Conservation (phyloP, 2,888 invertebrate genomes). For the Dolomedes plantarius region DNA sequence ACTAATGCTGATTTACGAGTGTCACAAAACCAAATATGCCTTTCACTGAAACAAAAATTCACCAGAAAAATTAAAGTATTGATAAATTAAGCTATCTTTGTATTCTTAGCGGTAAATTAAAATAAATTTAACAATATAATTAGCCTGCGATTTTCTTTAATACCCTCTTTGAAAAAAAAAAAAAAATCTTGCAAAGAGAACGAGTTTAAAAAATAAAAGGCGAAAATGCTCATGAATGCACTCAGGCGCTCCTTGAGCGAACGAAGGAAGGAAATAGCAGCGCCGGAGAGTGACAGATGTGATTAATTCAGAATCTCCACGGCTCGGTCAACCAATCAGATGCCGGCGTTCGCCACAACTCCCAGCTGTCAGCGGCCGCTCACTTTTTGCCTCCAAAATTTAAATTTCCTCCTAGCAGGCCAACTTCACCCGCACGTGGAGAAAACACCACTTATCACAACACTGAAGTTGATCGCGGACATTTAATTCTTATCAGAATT, state of each 20-base stretch:
- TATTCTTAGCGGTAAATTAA: no score
- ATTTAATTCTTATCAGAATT: not conserved
- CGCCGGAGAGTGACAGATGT: conserved; percentile 65
- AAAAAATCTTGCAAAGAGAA: not conserved
- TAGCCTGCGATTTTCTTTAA: no score
- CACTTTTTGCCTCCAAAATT: conserved; percentile 73
- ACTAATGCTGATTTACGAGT: no score
- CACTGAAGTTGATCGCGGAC: not conserved
- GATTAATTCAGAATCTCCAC: conserved; percentile 71
- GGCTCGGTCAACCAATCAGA: conserved; percentile 71
- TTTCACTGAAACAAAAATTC: no score
- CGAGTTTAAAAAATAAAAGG: not conserved
- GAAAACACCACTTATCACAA: not conserved
- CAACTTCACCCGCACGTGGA: conserved; percentile 41
- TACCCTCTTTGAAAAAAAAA: no score
- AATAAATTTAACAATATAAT: no score
- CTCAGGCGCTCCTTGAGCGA: conserved; percentile 26
- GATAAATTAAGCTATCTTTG: no score
- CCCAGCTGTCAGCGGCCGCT: conserved; percentile 72
- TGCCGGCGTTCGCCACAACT: conserved; percentile 68
- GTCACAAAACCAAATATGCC: no score
- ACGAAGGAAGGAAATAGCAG: conserved; percentile 56
- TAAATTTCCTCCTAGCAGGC: conserved; percentile 68
- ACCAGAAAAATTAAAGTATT: no score
- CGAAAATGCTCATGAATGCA: not conserved